phyloP scores from a whole-genome alignment of 2,113 vertebrate species.

The Plecotus auritus region DNA sequence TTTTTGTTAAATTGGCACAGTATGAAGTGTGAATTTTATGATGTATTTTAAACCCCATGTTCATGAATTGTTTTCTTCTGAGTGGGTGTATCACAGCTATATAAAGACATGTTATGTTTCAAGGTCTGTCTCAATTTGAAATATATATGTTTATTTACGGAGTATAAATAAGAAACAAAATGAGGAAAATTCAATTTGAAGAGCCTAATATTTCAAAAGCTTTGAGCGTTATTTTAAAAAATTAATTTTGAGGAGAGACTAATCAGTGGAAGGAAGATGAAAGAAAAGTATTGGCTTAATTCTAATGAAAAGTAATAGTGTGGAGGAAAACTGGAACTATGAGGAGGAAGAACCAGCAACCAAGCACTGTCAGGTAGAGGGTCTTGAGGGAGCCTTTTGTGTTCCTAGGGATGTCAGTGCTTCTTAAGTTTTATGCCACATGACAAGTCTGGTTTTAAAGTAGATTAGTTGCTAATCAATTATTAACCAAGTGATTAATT shows the following conservation, averaged over 20 bases:
- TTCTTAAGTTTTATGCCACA: background rate
- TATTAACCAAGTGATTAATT: background rate
- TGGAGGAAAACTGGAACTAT: background rate
- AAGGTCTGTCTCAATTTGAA: slow-evolving; percentile 80
- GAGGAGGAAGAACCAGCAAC: background rate
- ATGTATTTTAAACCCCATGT: slow-evolving; percentile 79
- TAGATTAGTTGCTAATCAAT: background rate
- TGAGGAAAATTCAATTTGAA: slow-evolving; percentile 71
- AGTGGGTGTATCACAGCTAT: slow-evolving; percentile 80
- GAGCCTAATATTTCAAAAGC: slow-evolving; percentile 72
- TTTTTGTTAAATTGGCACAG: slow-evolving; percentile 73
- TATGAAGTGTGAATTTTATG: slow-evolving; percentile 75
- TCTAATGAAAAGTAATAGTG: slow-evolving; percentile 5
- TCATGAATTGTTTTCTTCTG: slow-evolving; percentile 80
- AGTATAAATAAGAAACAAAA: slow-evolving; percentile 78
- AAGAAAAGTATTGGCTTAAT: background rate
- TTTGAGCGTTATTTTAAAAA: slow-evolving; percentile 60
- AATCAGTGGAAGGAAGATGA: slow-evolving; percentile 40
- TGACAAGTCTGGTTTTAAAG: background rate
- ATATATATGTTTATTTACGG: slow-evolving; percentile 73
- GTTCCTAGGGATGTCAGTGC: background rate
- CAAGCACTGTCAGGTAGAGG: background rate
- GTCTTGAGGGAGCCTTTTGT: background rate
- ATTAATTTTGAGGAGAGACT: slow-evolving; percentile 19
- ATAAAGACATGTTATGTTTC: slow-evolving; percentile 83